A percentile compares a stretch with the other conserved stretches of the same genome.
phyloP scores from a whole-genome alignment of 2,113 vertebrate species.

The Carlito syrichta region DNA sequence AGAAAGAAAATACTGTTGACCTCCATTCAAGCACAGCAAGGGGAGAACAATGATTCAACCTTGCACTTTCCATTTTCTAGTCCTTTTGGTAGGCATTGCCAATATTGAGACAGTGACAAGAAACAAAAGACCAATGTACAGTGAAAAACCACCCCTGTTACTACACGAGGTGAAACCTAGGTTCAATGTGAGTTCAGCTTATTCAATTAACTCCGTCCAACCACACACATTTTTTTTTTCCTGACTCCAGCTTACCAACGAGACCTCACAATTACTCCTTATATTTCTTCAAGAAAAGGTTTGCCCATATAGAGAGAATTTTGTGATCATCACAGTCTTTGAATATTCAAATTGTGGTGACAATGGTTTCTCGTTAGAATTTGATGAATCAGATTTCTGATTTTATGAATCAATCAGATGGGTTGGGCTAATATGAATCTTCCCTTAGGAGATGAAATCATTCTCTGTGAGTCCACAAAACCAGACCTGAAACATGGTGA shows the following conservation, averaged over 20 bases:
- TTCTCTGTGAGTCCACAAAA: not conserved
- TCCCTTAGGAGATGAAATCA: not conserved
- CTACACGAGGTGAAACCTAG: not conserved
- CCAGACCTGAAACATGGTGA: not conserved
- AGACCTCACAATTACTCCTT: not conserved
- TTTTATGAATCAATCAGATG: not conserved
- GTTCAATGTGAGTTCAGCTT: not conserved
- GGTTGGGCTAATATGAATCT: not conserved
- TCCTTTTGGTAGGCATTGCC: not conserved
- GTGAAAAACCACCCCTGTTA: not conserved
- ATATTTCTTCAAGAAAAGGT: not conserved
- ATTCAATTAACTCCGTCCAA: not conserved
- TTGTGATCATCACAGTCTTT: not conserved
- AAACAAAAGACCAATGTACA: not conserved
- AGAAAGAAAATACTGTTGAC: not conserved
- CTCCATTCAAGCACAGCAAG: not conserved
- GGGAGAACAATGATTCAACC: not conserved
- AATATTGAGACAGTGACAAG: not conserved
- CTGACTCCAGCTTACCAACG: not conserved
- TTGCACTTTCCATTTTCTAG: not conserved
- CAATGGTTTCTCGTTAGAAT: not conserved
- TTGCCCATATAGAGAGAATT: not conserved
- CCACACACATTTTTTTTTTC: not conserved
- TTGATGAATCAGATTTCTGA: not conserved
- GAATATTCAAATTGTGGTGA: not conserved